Evolutionary conservation across 1,140 invertebrate genomes (phyloP), one percentile per base, ranked within the genome.

Genomic region (Temnothorax curvispinosus): DNA sequence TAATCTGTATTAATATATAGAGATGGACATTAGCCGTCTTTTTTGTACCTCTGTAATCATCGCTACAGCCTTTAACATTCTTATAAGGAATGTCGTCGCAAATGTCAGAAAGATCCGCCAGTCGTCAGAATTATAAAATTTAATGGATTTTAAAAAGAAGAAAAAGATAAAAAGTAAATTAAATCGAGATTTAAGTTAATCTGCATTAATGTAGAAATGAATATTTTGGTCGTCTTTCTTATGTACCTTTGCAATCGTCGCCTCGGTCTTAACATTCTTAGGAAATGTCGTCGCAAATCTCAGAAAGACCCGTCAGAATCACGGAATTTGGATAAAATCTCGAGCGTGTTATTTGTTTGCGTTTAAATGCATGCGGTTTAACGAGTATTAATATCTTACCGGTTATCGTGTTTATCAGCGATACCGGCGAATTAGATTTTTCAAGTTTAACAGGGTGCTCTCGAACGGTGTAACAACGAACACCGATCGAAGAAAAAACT

Each of bases 351-450:
- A 44, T 38, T 60, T 44, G 15, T 58, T 76, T 76, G 74, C 35
- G 13, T 58, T 60, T 76, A 27, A 60, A 44, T 76, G 15, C 18
- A n/a, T 18, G 6, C 8, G 13, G 15, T 75, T 75, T 56, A 75
- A 58, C 35, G n/a, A 21, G 21, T 54, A 9, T 56, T 27, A 75
- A 58, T 75, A 60, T 76, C 21, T 11, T 52, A 41, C n/a, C n/a
- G 13, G 8, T 76, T 60, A 76, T 76, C 74, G 3, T 15, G 13
- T 60, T 47, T 76, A 60, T 76, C 74, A 60, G 21, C 9, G 54
- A 58, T 27, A 41, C n/a, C 18, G 15, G 15, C 8, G 8, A 60
- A 18, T 74, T 76, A 60, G 13, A 60, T 44, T 60, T 58, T 6
- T 41, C 38, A 75, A 41, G 2, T 27, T 58, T 27, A 41, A 60